phyloP scores from a whole-genome alignment of 2,888 invertebrate species.

The Colostygia pectinataria region DNA sequence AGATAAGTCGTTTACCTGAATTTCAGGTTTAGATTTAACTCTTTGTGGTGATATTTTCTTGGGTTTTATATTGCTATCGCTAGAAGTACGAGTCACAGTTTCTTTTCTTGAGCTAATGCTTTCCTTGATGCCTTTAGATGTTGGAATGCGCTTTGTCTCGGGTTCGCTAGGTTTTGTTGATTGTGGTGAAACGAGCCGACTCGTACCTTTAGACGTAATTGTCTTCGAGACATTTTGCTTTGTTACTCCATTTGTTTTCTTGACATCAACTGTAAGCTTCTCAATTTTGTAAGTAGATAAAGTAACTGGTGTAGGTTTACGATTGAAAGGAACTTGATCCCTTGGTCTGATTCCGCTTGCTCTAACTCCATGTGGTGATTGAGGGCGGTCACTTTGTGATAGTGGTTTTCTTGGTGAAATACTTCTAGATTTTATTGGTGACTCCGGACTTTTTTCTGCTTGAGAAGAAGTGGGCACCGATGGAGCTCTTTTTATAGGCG shows the following conservation, averaged over 20 bases:
- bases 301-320: constrained; percentile 55
- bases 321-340: constrained; percentile 53
- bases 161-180: constrained; percentile 47
- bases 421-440: constrained; percentile 58
- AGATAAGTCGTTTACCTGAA: constrained; percentile 67
- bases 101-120: constrained; percentile 65
- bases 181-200: constrained; percentile 44
- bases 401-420: constrained; percentile 67
- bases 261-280: constrained; percentile 52
- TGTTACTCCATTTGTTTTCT: constrained; percentile 51
- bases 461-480: constrained; percentile 40
- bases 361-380: constrained; percentile 66
- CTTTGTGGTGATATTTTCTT: constrained; percentile 69
- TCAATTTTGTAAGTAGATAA: constrained; percentile 58
- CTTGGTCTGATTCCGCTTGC: constrained; percentile 57
- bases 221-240: constrained; percentile 59
- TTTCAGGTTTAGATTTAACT: constrained; percentile 77
- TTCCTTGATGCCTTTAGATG: constrained; percentile 61
- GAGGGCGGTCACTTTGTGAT: constrained; percentile 55
- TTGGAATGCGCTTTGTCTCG: constrained; percentile 59
- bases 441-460: constrained; percentile 47
- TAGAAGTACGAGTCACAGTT: constrained; percentile 77
- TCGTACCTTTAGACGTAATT: constrained; percentile 45
- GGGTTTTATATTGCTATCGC: constrained; percentile 81
- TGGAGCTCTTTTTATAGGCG: constrained; percentile 61